Percentiles rank a stretch among this genome's conserved stretches.
Conservation (phyloP, 2,888 invertebrate species). For the Blera fallax region DNA sequence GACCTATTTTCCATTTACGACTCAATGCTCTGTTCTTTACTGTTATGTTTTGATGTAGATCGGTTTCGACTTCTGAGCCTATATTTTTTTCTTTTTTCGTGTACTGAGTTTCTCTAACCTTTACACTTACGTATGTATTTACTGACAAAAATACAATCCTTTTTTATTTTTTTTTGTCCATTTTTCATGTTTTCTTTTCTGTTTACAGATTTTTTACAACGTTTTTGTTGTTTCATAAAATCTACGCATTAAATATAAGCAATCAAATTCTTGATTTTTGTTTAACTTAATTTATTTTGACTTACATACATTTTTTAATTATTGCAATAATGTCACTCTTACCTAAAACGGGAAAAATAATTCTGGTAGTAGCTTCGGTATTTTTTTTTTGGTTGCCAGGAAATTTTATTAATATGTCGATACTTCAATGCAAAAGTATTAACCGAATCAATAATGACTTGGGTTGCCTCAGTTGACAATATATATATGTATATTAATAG, state of each 20-base stretch:
- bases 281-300: background rate
- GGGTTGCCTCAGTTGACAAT: too few species aligned
- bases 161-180: background rate
- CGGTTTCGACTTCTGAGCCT: too few species aligned
- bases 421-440: too few species aligned
- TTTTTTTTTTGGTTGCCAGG: constrained; percentile 15
- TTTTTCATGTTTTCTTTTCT: constrained; percentile 44
- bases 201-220: constrained; percentile 76
- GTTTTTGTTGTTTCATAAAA: constrained; percentile 72
- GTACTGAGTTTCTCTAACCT: too few species aligned
- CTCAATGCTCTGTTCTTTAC: too few species aligned
- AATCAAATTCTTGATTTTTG: background rate
- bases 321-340: background rate
- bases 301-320: background rate
- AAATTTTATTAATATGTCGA: too few species aligned
- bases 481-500: background rate
- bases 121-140: too few species aligned
- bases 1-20: too few species aligned
- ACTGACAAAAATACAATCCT: background rate
- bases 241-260: constrained; percentile 18
- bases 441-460: too few species aligned
- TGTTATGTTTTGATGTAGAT: too few species aligned
- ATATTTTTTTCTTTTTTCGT: too few species aligned
- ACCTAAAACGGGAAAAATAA: background rate
- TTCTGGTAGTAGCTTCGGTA: background rate